phyloP scores from a whole-genome alignment of 2,797 vertebrate species.

The Choloepus didactylus region DNA sequence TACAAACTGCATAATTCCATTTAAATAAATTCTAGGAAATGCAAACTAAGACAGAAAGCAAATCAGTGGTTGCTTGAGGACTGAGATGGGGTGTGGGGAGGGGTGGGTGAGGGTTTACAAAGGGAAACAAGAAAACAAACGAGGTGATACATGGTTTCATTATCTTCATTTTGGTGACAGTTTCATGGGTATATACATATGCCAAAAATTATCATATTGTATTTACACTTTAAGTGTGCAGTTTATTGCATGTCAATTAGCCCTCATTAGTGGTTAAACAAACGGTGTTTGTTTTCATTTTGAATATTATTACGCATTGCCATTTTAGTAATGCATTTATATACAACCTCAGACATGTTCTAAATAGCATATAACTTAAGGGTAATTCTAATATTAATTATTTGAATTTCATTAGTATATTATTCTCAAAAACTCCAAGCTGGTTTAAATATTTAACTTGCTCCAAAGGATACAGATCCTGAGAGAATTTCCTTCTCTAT shows the following conservation, averaged over 20 bases:
- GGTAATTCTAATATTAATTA: constrained; percentile 24
- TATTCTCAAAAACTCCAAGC: background rate
- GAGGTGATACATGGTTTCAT: background rate
- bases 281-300: constrained; percentile 29
- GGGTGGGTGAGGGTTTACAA: background rate
- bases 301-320: constrained; percentile 39
- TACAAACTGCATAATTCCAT: background rate
- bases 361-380: constrained; percentile 14
- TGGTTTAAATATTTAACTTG: constrained; percentile 55
- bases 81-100: background rate
- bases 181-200: background rate
- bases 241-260: background rate
- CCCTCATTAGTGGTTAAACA: background rate
- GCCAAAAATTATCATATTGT: background rate
- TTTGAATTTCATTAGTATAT: background rate
- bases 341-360: constrained; percentile 14
- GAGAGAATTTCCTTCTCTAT: background rate
- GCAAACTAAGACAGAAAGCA: background rate
- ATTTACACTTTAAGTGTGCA: background rate
- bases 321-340: constrained; percentile 44
- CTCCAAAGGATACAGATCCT: constrained; percentile 31
- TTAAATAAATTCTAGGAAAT: constrained; percentile 18
- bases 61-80: background rate
- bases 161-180: background rate
- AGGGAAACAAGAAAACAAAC: background rate